Evolutionary conservation across 2,888 invertebrate species (phyloP).

Genomic region (Apotomis betuletana): DNA sequence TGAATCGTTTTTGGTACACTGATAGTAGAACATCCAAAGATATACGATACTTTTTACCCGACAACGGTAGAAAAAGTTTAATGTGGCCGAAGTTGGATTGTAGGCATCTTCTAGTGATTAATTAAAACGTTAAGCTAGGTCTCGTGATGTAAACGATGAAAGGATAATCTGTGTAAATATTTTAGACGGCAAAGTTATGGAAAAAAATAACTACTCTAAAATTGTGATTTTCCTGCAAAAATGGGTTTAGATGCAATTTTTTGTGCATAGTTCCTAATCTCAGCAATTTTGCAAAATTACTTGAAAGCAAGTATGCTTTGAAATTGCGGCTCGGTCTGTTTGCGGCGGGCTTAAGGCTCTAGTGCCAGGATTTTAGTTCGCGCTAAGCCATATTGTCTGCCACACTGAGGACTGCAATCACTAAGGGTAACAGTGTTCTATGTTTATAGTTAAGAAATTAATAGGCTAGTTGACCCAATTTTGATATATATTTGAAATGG

Average conservation of each 20-base stretch:
- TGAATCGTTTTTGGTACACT: too few species aligned
- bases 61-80: neutral
- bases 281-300: slow-evolving; percentile 26
- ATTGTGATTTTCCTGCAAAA: too few species aligned
- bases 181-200: too few species aligned
- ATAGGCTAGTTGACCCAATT: too few species aligned
- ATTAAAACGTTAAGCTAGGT: too few species aligned
- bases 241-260: neutral
- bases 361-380: neutral
- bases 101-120: too few species aligned
- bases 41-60: neutral
- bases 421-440: neutral
- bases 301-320: slow-evolving; percentile 14
- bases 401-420: neutral
- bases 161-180: too few species aligned
- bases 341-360: slow-evolving; percentile 28
- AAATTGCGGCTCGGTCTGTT: slow-evolving; percentile 33
- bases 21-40: too few species aligned
- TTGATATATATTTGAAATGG: too few species aligned
- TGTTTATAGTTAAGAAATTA: too few species aligned
- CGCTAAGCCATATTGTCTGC: slow-evolving; percentile 15
- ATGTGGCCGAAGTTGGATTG: neutral
- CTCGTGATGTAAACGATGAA: too few species aligned
- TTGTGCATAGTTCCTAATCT: slow-evolving; percentile 8
- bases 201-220: too few species aligned